These are phyloP conservation scores for Drosophila recens DNA, from an alignment of 2,888 invertebrate genomes.

Conservation along the genomic window DNA sequence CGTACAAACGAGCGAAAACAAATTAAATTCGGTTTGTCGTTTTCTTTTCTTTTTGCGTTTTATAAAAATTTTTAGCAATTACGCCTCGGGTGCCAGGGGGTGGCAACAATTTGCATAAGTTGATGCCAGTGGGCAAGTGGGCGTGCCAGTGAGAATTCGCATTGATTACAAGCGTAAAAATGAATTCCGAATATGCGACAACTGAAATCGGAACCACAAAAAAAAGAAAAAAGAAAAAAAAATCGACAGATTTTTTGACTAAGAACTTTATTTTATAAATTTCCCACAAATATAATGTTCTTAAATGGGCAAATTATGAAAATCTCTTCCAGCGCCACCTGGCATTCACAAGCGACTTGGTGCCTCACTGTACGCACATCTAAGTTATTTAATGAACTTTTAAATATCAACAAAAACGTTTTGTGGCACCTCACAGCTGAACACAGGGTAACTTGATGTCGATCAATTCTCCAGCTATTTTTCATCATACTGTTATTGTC, in stretches of 20 bases:
- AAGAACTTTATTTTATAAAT: too few relatives aligned
- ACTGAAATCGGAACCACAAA: constrained; percentile 6
- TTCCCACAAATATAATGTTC: not conserved
- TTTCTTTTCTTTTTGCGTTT: constrained; percentile 53
- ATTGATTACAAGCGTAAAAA: constrained; percentile 77
- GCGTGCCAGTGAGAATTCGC: constrained; percentile 40
- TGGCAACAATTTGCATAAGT: constrained; percentile 72
- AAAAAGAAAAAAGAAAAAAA: constrained; percentile 10
- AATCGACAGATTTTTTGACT: not conserved
- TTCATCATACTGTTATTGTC: not conserved
- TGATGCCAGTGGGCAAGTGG: constrained; percentile 24
- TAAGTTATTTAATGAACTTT: not conserved
- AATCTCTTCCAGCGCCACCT: not conserved
- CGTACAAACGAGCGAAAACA: constrained; percentile 77
- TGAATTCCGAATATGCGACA: constrained; percentile 72
- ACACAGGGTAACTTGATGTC: not conserved
- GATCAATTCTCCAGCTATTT: not conserved
- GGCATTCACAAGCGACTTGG: not conserved
- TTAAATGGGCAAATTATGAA: not conserved
- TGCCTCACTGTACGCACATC: not conserved
- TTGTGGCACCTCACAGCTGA: not conserved
- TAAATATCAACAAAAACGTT: not conserved
- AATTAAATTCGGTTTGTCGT: constrained; percentile 76
- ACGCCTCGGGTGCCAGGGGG: constrained; percentile 42
- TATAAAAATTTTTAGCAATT: constrained; percentile 71